These are phyloP conservation scores for Phacellophora camtschatica DNA, from an alignment of 30 jellyfish, hydroid and myxozoan species.

Conservation along the genomic window DNA sequence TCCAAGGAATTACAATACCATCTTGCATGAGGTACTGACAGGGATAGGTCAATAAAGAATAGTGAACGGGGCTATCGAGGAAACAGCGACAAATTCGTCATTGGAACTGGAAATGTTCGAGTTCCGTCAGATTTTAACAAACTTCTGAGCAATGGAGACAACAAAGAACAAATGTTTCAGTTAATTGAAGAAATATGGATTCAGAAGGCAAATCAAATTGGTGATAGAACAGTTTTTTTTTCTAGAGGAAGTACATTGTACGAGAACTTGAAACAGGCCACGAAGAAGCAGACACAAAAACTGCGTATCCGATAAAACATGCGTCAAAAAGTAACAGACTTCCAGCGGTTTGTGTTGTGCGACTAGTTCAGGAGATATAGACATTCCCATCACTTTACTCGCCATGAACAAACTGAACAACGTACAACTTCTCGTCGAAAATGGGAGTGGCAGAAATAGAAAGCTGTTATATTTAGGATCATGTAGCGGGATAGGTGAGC, in stretches of 20 bases:
- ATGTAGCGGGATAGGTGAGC: not conserved
- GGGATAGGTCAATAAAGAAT: conserved; percentile 20
- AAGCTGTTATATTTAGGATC: conserved; percentile 2
- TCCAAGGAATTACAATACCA: conserved; percentile 30
- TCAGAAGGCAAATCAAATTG: conserved; percentile 2
- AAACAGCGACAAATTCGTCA: conserved; percentile 35
- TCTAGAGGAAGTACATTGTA: conserved; percentile 7
- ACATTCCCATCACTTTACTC: conserved; percentile 28
- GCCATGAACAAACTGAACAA: not conserved
- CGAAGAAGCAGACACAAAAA: conserved; percentile 44
- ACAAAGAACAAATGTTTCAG: not conserved
- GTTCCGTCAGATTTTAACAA: conserved; percentile 33
- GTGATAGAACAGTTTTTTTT: conserved; percentile 25
- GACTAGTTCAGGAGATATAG: conserved; percentile 14
- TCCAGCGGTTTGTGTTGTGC: conserved; percentile 14
- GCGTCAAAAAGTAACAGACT: not conserved
- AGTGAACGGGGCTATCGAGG: conserved; percentile 35
- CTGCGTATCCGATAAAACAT: conserved; percentile 35
- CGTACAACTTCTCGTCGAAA: not conserved
- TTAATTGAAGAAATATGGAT: conserved; percentile 20
- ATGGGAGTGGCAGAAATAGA: not conserved
- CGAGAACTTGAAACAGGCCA: conserved; percentile 25
- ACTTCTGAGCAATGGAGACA: conserved; percentile 29
- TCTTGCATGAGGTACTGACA: conserved; percentile 35
- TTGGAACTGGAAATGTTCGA: conserved; percentile 27